Evolutionary conservation across 1,140 invertebrate genomes (phyloP).

Genomic region (Drosophila triauraria): DNA sequence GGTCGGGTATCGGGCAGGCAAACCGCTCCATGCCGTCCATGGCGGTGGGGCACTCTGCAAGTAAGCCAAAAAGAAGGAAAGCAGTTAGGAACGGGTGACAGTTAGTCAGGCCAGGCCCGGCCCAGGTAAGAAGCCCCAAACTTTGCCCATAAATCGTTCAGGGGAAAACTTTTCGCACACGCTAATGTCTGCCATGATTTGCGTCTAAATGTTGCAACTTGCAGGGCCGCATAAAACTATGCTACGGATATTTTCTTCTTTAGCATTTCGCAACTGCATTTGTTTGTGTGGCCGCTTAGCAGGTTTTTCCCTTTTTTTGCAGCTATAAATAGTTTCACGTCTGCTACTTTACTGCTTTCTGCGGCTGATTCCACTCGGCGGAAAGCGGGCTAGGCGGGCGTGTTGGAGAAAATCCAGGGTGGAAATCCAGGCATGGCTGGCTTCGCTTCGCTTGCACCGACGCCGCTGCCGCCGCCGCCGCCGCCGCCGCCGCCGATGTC

Average conservation of each 20-base stretch:
- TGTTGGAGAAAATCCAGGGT: conserved; percentile 16
- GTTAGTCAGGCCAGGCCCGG: conserved; percentile 43
- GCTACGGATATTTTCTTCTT: conserved; percentile 54
- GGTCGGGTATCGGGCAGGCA: conserved; percentile 95
- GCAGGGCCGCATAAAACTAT: conserved; percentile 70
- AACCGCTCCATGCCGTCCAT: conserved; percentile 97
- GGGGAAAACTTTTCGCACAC: conserved; percentile 69
- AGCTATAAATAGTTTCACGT: conserved; percentile 76
- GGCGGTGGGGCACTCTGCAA: conserved; percentile 94
- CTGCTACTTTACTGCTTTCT: conserved; percentile 68
- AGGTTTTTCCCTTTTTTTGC: conserved; percentile 23
- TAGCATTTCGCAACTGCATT: conserved; percentile 25
- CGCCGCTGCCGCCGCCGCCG: conserved; percentile 24
- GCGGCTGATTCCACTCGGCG: conserved; percentile 14
- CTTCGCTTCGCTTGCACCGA: conserved; percentile 45
- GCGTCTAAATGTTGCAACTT: conserved; percentile 80
- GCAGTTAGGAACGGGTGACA: conserved; percentile 33
- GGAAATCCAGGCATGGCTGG: conserved; percentile 42
- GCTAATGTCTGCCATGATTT: conserved; percentile 83
- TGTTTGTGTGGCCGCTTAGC: conserved; percentile 55
- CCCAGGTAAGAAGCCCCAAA: conserved; percentile 49
- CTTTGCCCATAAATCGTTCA: conserved; percentile 81
- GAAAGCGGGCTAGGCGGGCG: not conserved
- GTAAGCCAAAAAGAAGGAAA: conserved; percentile 5
- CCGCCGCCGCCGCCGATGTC: conserved; percentile 16